phyloP scores from a whole-genome alignment of 2,113 vertebrate species.

The Microcebus murinus region DNA sequence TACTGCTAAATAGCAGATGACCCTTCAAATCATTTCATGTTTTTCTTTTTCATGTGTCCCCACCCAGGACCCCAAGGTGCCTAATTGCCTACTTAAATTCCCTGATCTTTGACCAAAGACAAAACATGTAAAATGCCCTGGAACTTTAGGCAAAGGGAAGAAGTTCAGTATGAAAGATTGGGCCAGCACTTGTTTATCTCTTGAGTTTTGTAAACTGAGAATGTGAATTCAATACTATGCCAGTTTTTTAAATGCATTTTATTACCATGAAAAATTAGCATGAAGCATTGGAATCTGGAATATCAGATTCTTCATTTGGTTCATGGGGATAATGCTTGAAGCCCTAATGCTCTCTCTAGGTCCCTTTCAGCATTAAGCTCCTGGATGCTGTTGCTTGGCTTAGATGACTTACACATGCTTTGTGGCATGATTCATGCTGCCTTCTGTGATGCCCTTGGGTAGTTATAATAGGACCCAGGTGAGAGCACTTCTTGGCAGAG shows the following conservation, averaged over 20 bases:
- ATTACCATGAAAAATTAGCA: constrained; percentile 35
- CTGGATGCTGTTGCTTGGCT: constrained; percentile 41
- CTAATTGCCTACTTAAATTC: constrained; percentile 40
- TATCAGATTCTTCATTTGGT: constrained; percentile 32
- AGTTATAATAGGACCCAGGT: constrained; percentile 48
- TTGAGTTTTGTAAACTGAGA: constrained; percentile 50
- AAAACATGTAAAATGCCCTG: constrained; percentile 41
- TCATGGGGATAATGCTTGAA: constrained; percentile 25
- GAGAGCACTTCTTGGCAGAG: constrained; percentile 53
- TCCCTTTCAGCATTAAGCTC: constrained; percentile 11
- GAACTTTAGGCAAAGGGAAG: constrained; percentile 14
- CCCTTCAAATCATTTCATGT: not conserved
- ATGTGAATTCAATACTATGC: constrained; percentile 18
- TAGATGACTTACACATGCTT: constrained; percentile 58
- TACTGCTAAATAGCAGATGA: constrained; percentile 37
- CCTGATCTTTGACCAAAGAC: constrained; percentile 34
- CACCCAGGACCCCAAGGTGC: not conserved
- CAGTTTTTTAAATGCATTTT: constrained; percentile 46
- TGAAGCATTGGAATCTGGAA: constrained; percentile 17
- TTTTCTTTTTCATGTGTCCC: constrained; percentile 3
- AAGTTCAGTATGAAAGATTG: constrained; percentile 40
- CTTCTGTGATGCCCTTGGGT: constrained; percentile 47
- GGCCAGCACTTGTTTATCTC: constrained; percentile 25
- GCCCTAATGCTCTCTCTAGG: not conserved
- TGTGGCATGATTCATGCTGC: constrained; percentile 26